A percentile compares a stretch with the other conserved stretches of the same genome.
Evolutionary conservation across 2,797 vertebrate species (phyloP).

Genomic region (Bradypodion pumilum): DNA sequence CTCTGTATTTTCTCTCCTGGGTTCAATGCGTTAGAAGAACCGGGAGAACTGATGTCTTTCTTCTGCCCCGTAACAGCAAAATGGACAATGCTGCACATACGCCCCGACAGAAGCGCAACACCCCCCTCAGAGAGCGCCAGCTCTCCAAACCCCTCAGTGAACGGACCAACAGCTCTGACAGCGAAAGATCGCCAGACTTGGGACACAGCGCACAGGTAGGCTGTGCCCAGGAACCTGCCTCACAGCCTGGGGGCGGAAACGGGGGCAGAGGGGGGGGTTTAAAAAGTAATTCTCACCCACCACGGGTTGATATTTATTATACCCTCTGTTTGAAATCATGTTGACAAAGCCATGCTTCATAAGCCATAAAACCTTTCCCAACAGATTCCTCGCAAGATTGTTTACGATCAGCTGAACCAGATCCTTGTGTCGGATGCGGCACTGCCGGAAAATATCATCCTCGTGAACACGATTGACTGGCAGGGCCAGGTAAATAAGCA

Average conservation of each 20-base stretch:
- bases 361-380: not conserved
- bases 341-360: not conserved
- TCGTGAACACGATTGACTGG: constrained; percentile 88
- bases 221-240: accelerated
- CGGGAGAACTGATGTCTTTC: not conserved
- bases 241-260: not conserved
- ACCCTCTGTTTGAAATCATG: not conserved
- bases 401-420: constrained; percentile 91
- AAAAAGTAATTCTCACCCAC: too few species aligned
- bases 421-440: constrained; percentile 85
- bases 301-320: not conserved
- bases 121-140: constrained; percentile 86
- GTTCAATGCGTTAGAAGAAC: not conserved
- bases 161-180: constrained; percentile 90
- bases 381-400: constrained; percentile 85
- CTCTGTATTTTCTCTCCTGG: not conserved
- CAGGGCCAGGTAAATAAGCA: constrained; percentile 84
- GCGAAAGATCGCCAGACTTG: constrained; percentile 86
- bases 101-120: constrained; percentile 84
- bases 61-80: constrained; percentile 66
- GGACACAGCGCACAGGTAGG: constrained; percentile 84
- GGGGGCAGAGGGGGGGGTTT: not conserved
- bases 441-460: constrained; percentile 88
- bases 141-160: constrained; percentile 88
- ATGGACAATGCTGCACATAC: constrained; percentile 81